These are phyloP conservation scores for Lampris megalopsis DNA, from an alignment of 2,113 vertebrate species.

Conservation along the genomic window DNA sequence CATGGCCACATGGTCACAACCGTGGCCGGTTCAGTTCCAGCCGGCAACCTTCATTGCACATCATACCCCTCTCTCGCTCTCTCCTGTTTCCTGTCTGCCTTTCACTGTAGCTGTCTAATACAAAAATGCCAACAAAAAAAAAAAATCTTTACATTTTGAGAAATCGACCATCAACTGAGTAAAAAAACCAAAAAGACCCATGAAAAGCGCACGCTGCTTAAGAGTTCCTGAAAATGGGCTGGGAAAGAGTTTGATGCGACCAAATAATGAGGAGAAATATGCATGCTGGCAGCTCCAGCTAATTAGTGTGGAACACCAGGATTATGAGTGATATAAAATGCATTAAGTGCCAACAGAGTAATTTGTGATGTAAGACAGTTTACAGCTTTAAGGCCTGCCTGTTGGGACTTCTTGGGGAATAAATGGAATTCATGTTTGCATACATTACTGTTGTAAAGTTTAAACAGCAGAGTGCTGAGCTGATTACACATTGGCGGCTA, in stretches of 20 bases:
- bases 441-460: slow-evolving; percentile 80
- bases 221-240: slow-evolving; percentile 60
- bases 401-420: slow-evolving; percentile 76
- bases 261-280: slow-evolving; percentile 77
- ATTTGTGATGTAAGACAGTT: slow-evolving; percentile 81
- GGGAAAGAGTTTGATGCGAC: slow-evolving; percentile 63
- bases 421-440: slow-evolving; percentile 81
- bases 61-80: no score
- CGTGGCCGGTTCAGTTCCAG: no score
- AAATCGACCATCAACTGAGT: background rate
- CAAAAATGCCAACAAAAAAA: slow-evolving; percentile 38
- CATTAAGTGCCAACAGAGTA: slow-evolving; percentile 74
- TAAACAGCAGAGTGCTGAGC: slow-evolving; percentile 71
- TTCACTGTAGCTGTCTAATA: slow-evolving; percentile 15
- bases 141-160: no score
- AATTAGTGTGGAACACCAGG: slow-evolving; percentile 81
- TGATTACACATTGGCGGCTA: slow-evolving; percentile 72
- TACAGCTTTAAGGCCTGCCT: slow-evolving; percentile 81
- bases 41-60: no score
- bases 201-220: slow-evolving; percentile 60
- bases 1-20: no score
- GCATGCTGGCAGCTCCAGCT: slow-evolving; percentile 72
- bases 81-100: no score
- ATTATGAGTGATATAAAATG: slow-evolving; percentile 83
- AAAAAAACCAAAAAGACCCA: slow-evolving; percentile 34